Evolutionary conservation across 2,113 vertebrate genomes (phyloP).

Genomic region (Hystrix brachyura): DNA sequence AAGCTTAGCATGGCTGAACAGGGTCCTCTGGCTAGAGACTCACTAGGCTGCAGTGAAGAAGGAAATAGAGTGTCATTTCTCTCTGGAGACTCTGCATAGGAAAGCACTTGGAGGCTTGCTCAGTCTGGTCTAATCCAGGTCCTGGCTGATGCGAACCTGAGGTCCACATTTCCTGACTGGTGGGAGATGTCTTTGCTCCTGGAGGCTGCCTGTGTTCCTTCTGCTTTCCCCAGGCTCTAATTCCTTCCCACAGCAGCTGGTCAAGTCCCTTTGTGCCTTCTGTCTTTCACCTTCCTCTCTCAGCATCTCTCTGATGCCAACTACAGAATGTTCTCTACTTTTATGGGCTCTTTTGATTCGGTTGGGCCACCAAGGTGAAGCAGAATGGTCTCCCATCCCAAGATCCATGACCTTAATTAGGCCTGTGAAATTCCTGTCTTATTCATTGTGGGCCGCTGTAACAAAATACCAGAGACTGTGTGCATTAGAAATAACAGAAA

Average conservation of each 20-base stretch:
- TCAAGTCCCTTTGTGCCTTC: background rate
- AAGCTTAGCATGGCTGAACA: accelerated
- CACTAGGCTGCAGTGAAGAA: background rate
- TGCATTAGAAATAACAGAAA: background rate
- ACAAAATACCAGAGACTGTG: background rate
- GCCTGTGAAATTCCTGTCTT: background rate
- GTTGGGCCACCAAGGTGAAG: background rate
- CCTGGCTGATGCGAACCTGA: background rate
- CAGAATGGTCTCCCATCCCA: background rate
- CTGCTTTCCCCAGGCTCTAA: accelerated
- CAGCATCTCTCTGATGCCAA: background rate
- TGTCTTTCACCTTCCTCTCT: background rate
- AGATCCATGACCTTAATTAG: background rate
- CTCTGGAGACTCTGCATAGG: background rate
- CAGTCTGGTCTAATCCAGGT: too few species aligned
- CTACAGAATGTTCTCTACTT: background rate
- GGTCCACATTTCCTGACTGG: background rate
- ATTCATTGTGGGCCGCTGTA: background rate
- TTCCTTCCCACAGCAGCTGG: background rate
- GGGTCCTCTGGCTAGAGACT: background rate
- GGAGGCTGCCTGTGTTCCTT: background rate
- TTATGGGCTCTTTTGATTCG: background rate
- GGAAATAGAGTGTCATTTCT: background rate
- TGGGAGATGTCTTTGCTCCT: too few species aligned
- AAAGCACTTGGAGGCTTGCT: background rate